Evolutionary conservation across 2,797 vertebrate genomes (phyloP).

Genomic region (Simalia tracyae): DNA sequence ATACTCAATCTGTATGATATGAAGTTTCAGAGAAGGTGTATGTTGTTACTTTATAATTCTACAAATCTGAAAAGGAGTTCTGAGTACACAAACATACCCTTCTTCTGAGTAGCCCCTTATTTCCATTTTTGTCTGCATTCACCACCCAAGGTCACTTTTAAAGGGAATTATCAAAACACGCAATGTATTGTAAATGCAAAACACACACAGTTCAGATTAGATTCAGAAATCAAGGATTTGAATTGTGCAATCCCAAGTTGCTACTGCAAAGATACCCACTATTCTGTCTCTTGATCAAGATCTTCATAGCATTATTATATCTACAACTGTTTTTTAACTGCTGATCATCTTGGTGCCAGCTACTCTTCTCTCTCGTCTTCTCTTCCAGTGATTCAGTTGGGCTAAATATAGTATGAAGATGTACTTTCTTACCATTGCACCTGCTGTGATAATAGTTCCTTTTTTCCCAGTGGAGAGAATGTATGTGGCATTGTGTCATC

Average conservation of each 20-base stretch:
- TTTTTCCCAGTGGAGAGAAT: background rate
- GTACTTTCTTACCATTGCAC: background rate
- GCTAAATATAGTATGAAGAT: conserved; percentile 21
- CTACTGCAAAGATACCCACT: background rate
- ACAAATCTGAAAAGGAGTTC: background rate
- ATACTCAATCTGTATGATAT: background rate
- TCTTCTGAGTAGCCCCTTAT: background rate
- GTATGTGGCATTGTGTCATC: background rate
- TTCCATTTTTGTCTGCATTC: background rate
- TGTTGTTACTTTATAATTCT: background rate
- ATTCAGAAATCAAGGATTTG: background rate
- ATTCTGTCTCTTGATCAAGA: background rate
- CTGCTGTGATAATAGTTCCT: conserved; percentile 15
- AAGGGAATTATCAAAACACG: background rate
- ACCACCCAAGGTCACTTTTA: no score
- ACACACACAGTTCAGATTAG: background rate
- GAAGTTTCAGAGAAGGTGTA: background rate
- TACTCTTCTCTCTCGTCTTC: background rate
- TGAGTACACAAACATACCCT: background rate
- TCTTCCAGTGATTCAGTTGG: background rate
- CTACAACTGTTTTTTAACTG: background rate
- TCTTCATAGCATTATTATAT: background rate
- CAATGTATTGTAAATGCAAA: background rate
- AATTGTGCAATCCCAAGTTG: background rate
- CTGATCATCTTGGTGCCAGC: background rate